phyloP scores from a whole-genome alignment of 2,797 vertebrate genomes.

The Myiotriccus ornatus region DNA sequence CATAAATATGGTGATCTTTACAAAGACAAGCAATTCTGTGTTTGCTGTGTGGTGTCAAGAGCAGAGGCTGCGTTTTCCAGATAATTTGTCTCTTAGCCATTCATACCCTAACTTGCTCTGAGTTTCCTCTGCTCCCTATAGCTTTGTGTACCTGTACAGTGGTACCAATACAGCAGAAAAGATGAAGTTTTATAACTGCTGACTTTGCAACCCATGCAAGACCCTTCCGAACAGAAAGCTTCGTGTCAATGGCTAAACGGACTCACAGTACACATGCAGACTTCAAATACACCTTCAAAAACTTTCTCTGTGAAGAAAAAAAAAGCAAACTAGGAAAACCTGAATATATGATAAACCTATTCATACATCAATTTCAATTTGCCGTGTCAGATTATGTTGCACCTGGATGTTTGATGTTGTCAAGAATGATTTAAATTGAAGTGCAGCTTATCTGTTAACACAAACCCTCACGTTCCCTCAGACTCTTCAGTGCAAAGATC shows the following conservation, averaged over 20 bases:
- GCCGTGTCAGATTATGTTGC: constrained; percentile 1
- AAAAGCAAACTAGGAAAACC: background rate
- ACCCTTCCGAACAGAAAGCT: background rate
- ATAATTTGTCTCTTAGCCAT: background rate
- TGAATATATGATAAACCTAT: background rate
- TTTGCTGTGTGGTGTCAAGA: background rate
- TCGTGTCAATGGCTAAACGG: background rate
- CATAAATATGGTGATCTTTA: background rate
- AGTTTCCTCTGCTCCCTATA: background rate
- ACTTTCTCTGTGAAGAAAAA: background rate
- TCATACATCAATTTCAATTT: background rate
- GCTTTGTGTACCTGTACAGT: background rate
- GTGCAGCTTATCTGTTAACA: background rate
- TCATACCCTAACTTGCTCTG: background rate
- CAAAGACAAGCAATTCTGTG: background rate
- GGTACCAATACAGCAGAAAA: background rate
- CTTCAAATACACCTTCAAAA: background rate
- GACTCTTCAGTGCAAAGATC: background rate
- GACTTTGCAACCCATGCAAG: background rate
- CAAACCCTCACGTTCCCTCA: background rate
- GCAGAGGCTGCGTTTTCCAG: background rate
- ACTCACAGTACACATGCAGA: background rate
- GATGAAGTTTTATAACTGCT: background rate
- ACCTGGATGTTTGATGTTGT: constrained; percentile 44
- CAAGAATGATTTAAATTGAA: constrained; percentile 14